A percentile compares a stretch with the other conserved stretches of the same genome.
phyloP scores from a whole-genome alignment of 35 echinoderm and acorn worm genomes.

The Apostichopus japonicus region DNA sequence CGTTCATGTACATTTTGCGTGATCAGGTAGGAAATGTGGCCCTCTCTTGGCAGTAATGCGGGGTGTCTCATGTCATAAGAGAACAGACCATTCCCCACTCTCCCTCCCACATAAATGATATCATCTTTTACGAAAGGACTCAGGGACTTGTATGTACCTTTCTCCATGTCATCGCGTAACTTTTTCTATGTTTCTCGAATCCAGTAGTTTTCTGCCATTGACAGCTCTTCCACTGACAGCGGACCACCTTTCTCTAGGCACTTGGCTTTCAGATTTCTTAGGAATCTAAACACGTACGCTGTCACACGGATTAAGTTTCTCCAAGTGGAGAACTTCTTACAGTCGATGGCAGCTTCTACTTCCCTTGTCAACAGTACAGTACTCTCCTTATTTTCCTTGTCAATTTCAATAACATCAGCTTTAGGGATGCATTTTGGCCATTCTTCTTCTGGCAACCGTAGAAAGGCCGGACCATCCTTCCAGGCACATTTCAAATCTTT shows the following conservation, averaged over 20 bases:
- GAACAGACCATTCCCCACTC: neutral
- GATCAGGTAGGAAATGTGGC: constrained; percentile 65
- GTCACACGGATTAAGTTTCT: constrained; percentile 63
- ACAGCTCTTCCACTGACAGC: constrained; percentile 45
- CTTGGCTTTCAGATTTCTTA: constrained; percentile 34
- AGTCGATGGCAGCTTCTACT: constrained; percentile 44
- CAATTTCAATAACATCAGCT: constrained; percentile 15
- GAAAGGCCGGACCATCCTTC: constrained; percentile 68
- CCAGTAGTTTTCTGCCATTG: constrained; percentile 55
- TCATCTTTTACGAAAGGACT: no score
- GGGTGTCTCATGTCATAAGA: constrained; percentile 59
- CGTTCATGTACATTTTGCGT: constrained; percentile 36
- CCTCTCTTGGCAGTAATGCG: constrained; percentile 41
- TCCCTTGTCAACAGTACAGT: constrained; percentile 42
- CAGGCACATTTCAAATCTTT: constrained; percentile 39
- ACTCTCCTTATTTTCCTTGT: constrained; percentile 64
- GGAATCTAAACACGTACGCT: constrained; percentile 64
- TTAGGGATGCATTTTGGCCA: constrained; percentile 56
- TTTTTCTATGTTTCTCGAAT: constrained; percentile 50
- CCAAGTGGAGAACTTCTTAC: constrained; percentile 64
- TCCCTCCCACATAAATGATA: no score
- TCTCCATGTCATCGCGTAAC: constrained; percentile 15
- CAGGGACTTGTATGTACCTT: no score
- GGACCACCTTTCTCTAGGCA: constrained; percentile 1
- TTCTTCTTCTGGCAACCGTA: constrained; percentile 47